These are phyloP conservation scores for Latrodectus geometricus DNA, from an alignment of 1,140 invertebrate genomes.

Conservation along the genomic window DNA sequence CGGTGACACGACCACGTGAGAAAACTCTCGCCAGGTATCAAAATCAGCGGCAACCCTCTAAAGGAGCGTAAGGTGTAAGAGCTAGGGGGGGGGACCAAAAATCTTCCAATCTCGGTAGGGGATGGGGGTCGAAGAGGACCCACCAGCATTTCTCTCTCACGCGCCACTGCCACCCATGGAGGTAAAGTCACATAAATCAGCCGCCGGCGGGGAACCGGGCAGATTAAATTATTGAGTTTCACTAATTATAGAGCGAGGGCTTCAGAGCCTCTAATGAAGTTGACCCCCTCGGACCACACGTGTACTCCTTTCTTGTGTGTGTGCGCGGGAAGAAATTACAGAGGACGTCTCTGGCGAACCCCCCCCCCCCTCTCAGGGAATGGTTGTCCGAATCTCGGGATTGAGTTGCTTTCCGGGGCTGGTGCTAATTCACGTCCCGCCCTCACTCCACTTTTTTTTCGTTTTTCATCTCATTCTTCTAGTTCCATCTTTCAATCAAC, in stretches of 20 bases:
- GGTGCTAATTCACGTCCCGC: background rate
- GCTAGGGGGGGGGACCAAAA: background rate
- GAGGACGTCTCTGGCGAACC: constrained; percentile 12
- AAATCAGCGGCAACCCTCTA: background rate
- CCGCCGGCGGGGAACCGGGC: constrained; percentile 36
- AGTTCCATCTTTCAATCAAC: constrained; percentile 32
- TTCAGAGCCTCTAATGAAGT: constrained; percentile 54
- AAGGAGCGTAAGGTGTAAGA: background rate
- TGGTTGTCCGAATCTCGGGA: background rate
- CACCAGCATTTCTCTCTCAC: background rate
- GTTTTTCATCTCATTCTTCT: background rate
- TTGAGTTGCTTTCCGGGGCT: constrained; percentile 15
- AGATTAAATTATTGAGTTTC: constrained; percentile 62
- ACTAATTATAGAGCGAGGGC: constrained; percentile 58
- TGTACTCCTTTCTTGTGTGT: background rate
- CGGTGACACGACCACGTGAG: background rate
- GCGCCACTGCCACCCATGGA: constrained; percentile 56
- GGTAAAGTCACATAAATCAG: constrained; percentile 53
- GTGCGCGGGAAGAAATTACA: constrained; percentile 48
- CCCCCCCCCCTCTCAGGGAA: background rate
- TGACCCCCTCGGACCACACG: constrained; percentile 59
- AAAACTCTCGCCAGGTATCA: background rate
- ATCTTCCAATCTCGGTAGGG: background rate
- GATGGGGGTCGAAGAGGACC: background rate
- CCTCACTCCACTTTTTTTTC: background rate